Percentiles rank a stretch among this genome's conserved stretches.
Evolutionary conservation across 2,797 vertebrate genomes (phyloP).

Genomic region (Danio choprae): DNA sequence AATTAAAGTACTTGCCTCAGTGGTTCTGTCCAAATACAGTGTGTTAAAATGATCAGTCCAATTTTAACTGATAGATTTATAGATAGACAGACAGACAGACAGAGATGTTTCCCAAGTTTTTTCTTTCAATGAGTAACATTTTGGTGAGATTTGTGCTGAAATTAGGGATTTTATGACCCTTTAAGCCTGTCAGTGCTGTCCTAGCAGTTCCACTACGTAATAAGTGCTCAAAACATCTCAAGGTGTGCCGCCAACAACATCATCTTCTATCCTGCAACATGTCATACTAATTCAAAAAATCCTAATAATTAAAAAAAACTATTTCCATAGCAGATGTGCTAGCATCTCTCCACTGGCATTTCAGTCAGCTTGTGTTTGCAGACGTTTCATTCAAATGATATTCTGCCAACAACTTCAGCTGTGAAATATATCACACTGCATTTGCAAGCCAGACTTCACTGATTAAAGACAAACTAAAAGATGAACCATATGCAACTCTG

Average conservation of each 20-base stretch:
- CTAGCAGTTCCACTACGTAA: constrained; percentile 58
- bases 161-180: neutral
- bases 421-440: neutral
- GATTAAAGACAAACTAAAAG: neutral
- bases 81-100: neutral
- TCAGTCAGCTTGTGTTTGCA: neutral
- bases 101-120: neutral
- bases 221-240: constrained; percentile 73
- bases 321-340: neutral
- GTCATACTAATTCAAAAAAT: constrained; percentile 4
- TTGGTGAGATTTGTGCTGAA: neutral
- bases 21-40: neutral
- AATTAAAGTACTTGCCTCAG: neutral
- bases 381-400: constrained; percentile 12
- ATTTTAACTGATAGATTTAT: neutral
- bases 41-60: neutral
- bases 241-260: constrained; percentile 66
- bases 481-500: neutral
- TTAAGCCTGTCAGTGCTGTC: neutral
- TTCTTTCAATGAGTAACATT: neutral
- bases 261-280: constrained; percentile 59
- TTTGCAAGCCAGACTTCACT: neutral
- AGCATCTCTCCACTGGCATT: constrained; percentile 4
- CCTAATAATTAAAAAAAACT: no score
- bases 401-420: neutral